Conservation (phyloP, 2,888 invertebrate genomes). For the Nezara viridula region DNA sequence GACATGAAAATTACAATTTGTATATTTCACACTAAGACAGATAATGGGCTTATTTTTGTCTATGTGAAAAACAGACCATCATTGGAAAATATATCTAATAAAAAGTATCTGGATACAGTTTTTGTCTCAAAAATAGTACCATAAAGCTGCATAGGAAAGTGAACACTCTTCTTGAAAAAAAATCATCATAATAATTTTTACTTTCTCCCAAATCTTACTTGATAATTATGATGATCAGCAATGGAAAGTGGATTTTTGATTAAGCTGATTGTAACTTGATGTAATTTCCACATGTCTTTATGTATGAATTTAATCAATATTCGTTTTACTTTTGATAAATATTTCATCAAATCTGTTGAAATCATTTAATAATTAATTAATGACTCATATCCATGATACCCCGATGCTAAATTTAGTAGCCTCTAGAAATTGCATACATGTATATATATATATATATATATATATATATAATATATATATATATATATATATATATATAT, state of each 20-base stretch:
- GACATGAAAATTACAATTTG: not conserved
- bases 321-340: not conserved
- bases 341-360: not conserved
- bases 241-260: not conserved
- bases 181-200: too few relatives aligned
- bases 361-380: not conserved
- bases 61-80: not conserved
- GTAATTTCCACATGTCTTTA: too few relatives aligned
- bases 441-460: too few relatives aligned
- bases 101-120: not conserved
- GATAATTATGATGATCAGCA: too few relatives aligned
- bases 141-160: too few relatives aligned
- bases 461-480: too few relatives aligned
- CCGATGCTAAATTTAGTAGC: not conserved
- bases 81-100: not conserved
- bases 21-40: not conserved
- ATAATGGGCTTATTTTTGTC: not conserved
- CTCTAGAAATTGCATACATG: not conserved
- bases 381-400: too few relatives aligned
- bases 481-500: too few relatives aligned
- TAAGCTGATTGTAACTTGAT: too few relatives aligned
- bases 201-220: too few relatives aligned
- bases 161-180: too few relatives aligned
- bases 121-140: not conserved
- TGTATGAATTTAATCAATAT: not conserved